Base-by-base conservation (phyloP, 2,797 vertebrate species). In the Nyctibius grandis region DNA sequence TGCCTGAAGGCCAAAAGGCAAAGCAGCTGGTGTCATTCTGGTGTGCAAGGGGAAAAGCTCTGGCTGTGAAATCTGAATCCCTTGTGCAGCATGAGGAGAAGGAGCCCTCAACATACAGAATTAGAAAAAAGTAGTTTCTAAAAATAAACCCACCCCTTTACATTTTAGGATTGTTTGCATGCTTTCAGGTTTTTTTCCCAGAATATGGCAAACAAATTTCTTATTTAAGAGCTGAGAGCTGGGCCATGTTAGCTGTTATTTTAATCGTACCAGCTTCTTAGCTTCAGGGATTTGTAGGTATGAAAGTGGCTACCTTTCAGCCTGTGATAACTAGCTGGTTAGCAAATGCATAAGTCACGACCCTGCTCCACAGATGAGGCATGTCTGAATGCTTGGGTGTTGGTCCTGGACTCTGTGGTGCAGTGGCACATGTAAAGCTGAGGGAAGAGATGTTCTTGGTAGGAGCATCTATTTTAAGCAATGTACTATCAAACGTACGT, bases 291-390 rank as follows among this genome's bases (percentile, higher is more conserved):
- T 70, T 67, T 77, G 15, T 31, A 59, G 57, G 34, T 72, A 25
- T 25, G 23, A 34, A 11, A 18, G 63, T 1, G 6, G 15, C 15
- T 64, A 11, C 19, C 57, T n/a, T 77, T 56, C 56, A 76, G 50
- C 9, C 26, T 6, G 1, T 61, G 33, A 11, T 25, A 53, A 21
- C 8, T 44, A 33, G 3, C 33, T 54, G 40, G 8, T 38, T 33
- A 57, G 16, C 21, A 50, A 83, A 53, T 18, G 22, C 0, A 0
- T 38, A 33, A 38, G 6, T 23, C 6, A 2, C 0, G 2, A 22
- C 36, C 18, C 15, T 88, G 22, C 22, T 63, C 3, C 45, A 8
- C 19, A 33, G 54, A 7, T 5, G 48, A 44, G 48, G 22, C 21
- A 8, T 8, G 9, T 42, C 38, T 68, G 53, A 68, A 1, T 4